phyloP scores from a whole-genome alignment of 1,140 invertebrate genomes.

The Ectropis grisescens region DNA sequence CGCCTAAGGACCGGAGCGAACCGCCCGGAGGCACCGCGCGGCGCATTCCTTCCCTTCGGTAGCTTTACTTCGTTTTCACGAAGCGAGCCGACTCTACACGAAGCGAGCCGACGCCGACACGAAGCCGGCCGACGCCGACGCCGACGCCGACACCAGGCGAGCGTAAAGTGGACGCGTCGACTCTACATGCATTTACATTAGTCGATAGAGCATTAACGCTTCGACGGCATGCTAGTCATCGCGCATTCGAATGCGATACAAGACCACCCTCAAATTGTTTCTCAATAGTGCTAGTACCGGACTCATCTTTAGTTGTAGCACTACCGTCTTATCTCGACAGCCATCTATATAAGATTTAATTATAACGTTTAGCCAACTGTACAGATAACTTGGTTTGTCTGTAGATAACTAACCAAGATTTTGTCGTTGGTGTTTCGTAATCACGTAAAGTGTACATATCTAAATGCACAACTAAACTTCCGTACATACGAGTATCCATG shows the following conservation, averaged over 20 bases:
- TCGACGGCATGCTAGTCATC: conserved; percentile 17
- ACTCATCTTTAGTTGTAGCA: no score
- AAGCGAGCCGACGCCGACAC: neutral
- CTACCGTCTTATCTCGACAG: no score
- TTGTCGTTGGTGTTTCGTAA: neutral
- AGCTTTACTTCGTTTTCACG: neutral
- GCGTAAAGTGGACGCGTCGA: conserved; percentile 2
- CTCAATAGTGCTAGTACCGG: no score
- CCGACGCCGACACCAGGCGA: neutral
- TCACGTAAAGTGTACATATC: conserved; percentile 18
- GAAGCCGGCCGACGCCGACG: neutral
- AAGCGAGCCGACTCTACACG: neutral
- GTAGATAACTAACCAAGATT: neutral
- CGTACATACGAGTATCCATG: conserved; percentile 10
- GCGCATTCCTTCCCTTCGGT: conserved; percentile 14
- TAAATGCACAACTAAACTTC: conserved; percentile 12
- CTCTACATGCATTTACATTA: conserved; percentile 25
- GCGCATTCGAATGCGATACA: neutral
- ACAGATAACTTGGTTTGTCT: neutral
- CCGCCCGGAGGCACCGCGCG: conserved; percentile 5
- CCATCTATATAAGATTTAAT: neutral
- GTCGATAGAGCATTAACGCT: conserved; percentile 16
- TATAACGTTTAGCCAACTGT: neutral
- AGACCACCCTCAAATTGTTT: neutral
- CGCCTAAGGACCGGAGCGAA: conserved; percentile 46